Base-by-base conservation (phyloP, 2,888 invertebrate genomes). In the Frankliniella fusca region DNA sequence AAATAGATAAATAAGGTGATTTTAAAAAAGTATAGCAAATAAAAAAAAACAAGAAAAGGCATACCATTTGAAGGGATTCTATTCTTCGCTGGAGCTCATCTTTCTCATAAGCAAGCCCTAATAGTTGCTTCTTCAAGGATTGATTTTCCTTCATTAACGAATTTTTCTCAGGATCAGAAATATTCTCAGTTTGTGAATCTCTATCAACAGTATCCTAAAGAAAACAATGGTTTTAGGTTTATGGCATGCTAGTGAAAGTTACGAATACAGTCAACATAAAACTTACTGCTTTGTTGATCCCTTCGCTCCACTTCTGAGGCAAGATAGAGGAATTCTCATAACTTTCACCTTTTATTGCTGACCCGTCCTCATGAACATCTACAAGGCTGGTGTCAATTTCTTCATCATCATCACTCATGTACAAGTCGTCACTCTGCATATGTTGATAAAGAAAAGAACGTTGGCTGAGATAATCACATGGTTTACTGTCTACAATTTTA, bases 331-430 rank as follows among this genome's bases (percentile, higher is more conserved):
- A 38, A 15, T 15, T 54, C 54, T 54, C 38, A 38, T 54, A 5
- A 20, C 15, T 23, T 23, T n/a, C 70, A 70, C 70, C n/a, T n/a
- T 76, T 10, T 1, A 76, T 27, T 9, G 15, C 61, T 61, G 61
- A 15, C 38, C 38, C 5, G 38, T 38, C 38, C 38, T 15, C n/a
- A 18, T 8, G 20, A 61, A 15, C n/a, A 61, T 18, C 18, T 54
- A 23, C 27, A 76, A 76, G 70, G 27, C 70, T 76, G 9, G 70
- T 27, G 8, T 76, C 70, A 76, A 76, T 76, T 76, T 76, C 70
- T 27, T 76, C 70, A 76, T 76, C 70, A 23, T 76, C 70, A 27
- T 76, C 70, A 76, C 70, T 76, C 70, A 76, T 76, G 70, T 76
- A 76, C 9, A 76, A 11, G n/a, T 20, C 18, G 27, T 76, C 27